These are phyloP conservation scores for Drosophila pachea DNA, from an alignment of 1,140 invertebrate genomes.

Conservation along the genomic window DNA sequence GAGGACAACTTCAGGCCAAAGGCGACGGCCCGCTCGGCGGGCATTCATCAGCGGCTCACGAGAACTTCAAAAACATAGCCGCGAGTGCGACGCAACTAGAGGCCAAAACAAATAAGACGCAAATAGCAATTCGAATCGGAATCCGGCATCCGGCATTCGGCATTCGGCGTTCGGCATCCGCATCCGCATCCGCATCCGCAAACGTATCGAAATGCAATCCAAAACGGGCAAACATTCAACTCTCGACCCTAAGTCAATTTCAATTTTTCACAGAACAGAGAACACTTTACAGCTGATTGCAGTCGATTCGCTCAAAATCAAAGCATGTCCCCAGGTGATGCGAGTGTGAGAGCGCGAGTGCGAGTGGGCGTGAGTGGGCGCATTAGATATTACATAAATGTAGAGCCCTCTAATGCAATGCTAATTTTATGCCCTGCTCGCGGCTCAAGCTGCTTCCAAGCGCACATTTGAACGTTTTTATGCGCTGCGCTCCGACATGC, in stretches of 20 bases:
- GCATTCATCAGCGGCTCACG: not conserved
- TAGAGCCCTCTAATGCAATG: conserved; percentile 2
- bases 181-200: too few relatives aligned
- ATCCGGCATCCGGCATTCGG: too few relatives aligned
- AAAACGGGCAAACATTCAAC: conserved; percentile 57
- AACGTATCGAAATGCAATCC: conserved; percentile 29
- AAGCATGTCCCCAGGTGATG: conserved; percentile 45
- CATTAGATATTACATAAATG: not conserved
- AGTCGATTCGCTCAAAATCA: conserved; percentile 63
- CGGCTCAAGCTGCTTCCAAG: not conserved
- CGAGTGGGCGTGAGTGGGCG: not conserved
- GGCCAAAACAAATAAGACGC: conserved; percentile 47
- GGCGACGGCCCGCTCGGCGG: not conserved
- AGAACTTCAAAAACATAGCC: conserved; percentile 68
- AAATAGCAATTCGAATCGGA: conserved; percentile 24
- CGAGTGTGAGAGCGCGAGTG: not conserved
- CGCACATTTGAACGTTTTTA: not conserved
- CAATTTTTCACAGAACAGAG: conserved; percentile 33
- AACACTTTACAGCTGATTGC: conserved; percentile 73
- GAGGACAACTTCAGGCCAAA: conserved; percentile 6
- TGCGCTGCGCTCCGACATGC: not conserved
- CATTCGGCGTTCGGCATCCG: too few relatives aligned
- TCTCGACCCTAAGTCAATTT: conserved; percentile 60
- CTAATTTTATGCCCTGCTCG: conserved; percentile 2
- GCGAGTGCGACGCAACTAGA: conserved; percentile 58